Evolutionary conservation across 2,888 invertebrate species (phyloP), one percentile per base, ranked within the genome.

Genomic region (Tortricodes alternella): DNA sequence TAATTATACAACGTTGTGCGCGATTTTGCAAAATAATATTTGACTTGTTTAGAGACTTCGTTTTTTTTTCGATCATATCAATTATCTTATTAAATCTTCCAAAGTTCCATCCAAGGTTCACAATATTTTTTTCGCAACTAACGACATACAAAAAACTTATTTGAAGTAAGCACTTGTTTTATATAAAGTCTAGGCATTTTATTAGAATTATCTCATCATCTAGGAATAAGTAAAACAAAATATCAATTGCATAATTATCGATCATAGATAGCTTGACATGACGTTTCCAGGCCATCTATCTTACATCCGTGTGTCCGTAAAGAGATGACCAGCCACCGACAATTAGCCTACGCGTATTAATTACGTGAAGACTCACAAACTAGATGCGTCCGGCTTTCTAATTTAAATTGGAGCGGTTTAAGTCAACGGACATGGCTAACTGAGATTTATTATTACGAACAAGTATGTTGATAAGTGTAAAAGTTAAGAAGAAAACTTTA

Each of bases 311-410:
- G 65, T 66, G 61, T 46, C 46, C 46, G 58, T 60, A 83, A 83
- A 81, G 75, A 85, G 83, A 82, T 79, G 83, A 78, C 80, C 78
- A 76, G 70, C 78, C 76, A 74, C 74, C 66, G 71, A 82, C 85
- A 83, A 88, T 85, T 88, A 85, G 76, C 85, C 81, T 84, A 84
- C 85, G 83, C 80, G 68, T 79, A 83, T 83, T 88, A 85, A 86
- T 85, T 85, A 81, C 75, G 71, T 68, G 68, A 71, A 74, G 70
- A 71, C 70, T 69, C 75, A 73, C 74, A 77, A 82, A 82, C 79
- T 73, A 69, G 67, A 70, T 70, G 68, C 64, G 75, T 83, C 81
- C 85, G 80, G 75, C 86, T 87, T 85, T 85, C 85, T 83, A 83
- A 83, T 81, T 78, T 76, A 81, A 86, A 80, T 80, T 78, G 72